Conservation (phyloP, 2,888 invertebrate genomes). For the Nudaria mundana region DNA sequence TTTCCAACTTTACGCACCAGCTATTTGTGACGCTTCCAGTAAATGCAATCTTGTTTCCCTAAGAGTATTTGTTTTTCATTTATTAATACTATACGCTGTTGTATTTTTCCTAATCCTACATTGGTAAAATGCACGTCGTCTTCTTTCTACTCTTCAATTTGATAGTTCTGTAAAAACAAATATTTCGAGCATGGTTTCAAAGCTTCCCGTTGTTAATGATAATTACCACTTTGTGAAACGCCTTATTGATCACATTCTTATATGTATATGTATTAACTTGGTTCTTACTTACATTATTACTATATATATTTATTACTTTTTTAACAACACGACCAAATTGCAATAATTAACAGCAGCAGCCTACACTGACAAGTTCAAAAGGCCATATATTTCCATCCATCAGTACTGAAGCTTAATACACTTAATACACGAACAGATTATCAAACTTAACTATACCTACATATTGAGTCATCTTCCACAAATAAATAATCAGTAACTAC, state of each 20-base stretch:
- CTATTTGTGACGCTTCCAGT: slow-evolving; percentile 43
- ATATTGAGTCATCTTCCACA: slow-evolving; percentile 37
- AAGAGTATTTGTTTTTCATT: slow-evolving; percentile 27
- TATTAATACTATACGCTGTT: slow-evolving; percentile 20
- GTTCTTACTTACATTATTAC: slow-evolving; percentile 18
- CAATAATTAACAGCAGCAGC: slow-evolving; percentile 40
- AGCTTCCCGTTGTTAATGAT: slow-evolving; percentile 34
- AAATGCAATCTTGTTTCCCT: slow-evolving; percentile 38
- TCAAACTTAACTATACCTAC: slow-evolving; percentile 26
- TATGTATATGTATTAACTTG: slow-evolving; percentile 29
- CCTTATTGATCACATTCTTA: slow-evolving; percentile 18
- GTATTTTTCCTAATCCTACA: slow-evolving; percentile 24
- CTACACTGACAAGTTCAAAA: slow-evolving; percentile 36
- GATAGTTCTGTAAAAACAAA: slow-evolving; percentile 27
- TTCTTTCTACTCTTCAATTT: slow-evolving; percentile 29
- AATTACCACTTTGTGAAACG: slow-evolving; percentile 25
- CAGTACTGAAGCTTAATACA: slow-evolving; percentile 31
- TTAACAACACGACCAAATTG: slow-evolving; percentile 77
- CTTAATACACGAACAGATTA: slow-evolving; percentile 21
- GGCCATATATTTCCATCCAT: slow-evolving; percentile 20
- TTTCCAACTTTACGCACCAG: slow-evolving; percentile 48
- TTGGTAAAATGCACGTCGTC: slow-evolving; percentile 44
- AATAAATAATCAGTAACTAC: slow-evolving; percentile 27
- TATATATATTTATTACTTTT: slow-evolving; percentile 28
- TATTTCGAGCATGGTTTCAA: slow-evolving; percentile 42